These are phyloP conservation scores for Coracias cyanogaster DNA, from an alignment of 2,797 vertebrate genomes.

Conservation along the genomic window DNA sequence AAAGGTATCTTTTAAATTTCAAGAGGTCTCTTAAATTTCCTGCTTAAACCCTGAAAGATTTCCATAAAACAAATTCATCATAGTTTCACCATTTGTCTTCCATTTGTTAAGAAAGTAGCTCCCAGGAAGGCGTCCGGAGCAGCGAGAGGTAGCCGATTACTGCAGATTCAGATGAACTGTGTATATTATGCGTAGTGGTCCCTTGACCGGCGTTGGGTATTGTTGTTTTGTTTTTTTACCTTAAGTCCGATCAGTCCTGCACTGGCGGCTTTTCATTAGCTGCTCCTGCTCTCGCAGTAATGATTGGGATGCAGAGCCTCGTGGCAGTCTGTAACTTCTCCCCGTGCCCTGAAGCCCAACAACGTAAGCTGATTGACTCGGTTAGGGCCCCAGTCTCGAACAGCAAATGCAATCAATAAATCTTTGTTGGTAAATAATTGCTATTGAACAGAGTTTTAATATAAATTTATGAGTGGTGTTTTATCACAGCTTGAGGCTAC, in stretches of 20 bases:
- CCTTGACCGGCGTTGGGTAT: neutral
- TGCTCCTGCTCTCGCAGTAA: neutral
- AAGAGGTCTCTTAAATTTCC: neutral
- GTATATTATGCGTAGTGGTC: neutral
- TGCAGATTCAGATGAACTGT: neutral
- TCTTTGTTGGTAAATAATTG: conserved; percentile 90
- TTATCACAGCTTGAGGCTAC: conserved; percentile 84
- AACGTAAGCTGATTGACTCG: conserved; percentile 75
- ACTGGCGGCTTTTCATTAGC: neutral
- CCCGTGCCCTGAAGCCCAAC: conserved; percentile 46
- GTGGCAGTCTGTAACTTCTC: conserved; percentile 14
- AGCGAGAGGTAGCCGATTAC: too few species aligned
- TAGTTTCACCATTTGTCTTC: neutral
- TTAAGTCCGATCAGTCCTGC: neutral
- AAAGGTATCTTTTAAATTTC: neutral
- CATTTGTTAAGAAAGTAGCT: neutral
- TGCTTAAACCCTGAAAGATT: neutral
- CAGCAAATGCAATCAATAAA: conserved; percentile 83
- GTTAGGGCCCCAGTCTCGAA: conserved; percentile 70
- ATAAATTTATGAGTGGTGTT: conserved; percentile 88
- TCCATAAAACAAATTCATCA: fast-evolving
- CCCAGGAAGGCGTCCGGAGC: neutral
- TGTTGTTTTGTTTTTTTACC: neutral
- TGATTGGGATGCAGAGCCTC: conserved; percentile 19
- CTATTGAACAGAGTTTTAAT: conserved; percentile 86